Base-by-base conservation (phyloP, 2,797 vertebrate species). In the Oryzias sinensis region DNA sequence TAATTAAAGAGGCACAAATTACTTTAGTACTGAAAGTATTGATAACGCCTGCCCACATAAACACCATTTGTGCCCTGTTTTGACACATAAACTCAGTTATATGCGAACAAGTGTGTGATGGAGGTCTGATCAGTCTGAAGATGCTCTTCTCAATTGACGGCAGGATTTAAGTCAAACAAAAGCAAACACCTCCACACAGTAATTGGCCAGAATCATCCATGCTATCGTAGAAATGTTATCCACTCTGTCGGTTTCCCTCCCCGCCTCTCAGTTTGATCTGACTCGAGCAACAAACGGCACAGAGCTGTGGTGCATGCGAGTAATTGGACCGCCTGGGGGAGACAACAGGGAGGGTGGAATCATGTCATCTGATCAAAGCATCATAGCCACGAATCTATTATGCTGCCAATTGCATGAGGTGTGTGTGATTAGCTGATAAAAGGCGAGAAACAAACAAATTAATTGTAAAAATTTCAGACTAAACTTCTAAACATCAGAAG, bases 301-400 rank as follows among this genome's bases (percentile, higher is more conserved):
- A 58, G 59, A 44, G 55, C 41, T 29, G 27, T 1, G 41, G 44
- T 17, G 58, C 18, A 56, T 27, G 14, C n/a, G 16, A 37, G 33
- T 62, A 61, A 78, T 75, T 70, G 74, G 62, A 72, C 59, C 1
- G 71, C 86, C 81, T 43, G 68, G 77, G 87, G 71, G 57, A 73
- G 67, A 84, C 77, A 77, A 81, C 77, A 74, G 75, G 62, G 73
- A 83, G 58, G 71, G 74, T 82, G 84, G 82, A 88, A 83, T 89
- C 83, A 88, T 85, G 82, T 81, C 72, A 74, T 85, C 87, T 85
- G 83, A 86, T 89, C 82, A 85, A 64, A 74, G 72, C 51, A 73
- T 67, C 59, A 59, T 44, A 57, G 62, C 62, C 60, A 64, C 62
- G 55, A 53, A 72, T 81, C 49, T 48, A 60, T 56, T 62, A 64